Evolutionary conservation across 2,888 invertebrate genomes (phyloP), one percentile per base, ranked within the genome.

Genomic region (Mesorhabditis sp.): DNA sequence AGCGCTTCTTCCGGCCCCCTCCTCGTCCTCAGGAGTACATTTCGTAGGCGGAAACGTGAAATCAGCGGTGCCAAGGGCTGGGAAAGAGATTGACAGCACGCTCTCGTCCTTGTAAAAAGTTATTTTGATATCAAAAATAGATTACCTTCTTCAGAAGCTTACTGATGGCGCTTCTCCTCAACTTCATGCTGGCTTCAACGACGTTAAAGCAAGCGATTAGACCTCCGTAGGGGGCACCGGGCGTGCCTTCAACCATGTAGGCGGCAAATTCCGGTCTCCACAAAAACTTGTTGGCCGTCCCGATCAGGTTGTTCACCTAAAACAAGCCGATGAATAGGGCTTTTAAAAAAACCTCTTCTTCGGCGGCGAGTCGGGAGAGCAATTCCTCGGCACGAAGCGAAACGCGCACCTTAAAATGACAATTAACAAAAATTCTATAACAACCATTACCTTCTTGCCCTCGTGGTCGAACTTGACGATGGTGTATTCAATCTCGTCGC

Each of bases 231-330:
- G 85, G 85, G 43, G 77, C 76, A 45, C 98, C 97, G 0, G 98
- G 98, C 0, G 98, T 98, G 28, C 97, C 97, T 73, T 89, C 98
- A 96, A 71, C 90, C 96, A 98, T 97, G 86, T 96, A 99, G n/a
- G 93, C 92, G 4, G 94, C 97, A 89, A 94, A 99, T 88, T 98
- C 98, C 0, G 97, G 97, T 67, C 95, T 90, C 98, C 98, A 98
- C 62, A 95, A 87, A 68, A 79, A 81, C 43, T 75, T 73, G 68
- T 84, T 84, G 61, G 83, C 83, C 15, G 79, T 80, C 45, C 84
- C 84, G 10, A 83, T 74, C 72, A 83, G 73, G 58, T 78, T 78
- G 71, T 84, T 84, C 41, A 83, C 72, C 67, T 71, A 43, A 50
- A 50, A 62, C 28, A 62, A 10, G 7, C 28, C n/a, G n/a, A 13